A percentile compares a stretch with the other conserved stretches of the same genome.
Evolutionary conservation across 2,797 vertebrate genomes (phyloP).

Genomic region (Malacoraja senta): DNA sequence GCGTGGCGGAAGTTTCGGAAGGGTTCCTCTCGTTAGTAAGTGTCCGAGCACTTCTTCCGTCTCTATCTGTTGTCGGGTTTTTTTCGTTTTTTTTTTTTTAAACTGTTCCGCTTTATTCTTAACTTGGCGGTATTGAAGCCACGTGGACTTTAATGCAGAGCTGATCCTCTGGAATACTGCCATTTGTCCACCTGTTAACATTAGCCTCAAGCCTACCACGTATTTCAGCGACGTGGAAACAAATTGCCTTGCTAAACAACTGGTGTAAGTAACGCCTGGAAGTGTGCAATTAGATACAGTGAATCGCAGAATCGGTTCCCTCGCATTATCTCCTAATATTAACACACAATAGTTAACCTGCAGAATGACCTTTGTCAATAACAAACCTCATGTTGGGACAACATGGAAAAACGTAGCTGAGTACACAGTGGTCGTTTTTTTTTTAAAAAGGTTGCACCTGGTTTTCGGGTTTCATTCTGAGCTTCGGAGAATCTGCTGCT

Average conservation of each 20-base stretch:
- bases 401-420: not conserved
- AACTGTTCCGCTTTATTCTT: not conserved
- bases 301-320: not conserved
- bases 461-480: not conserved
- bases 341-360: not conserved
- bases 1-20: constrained; percentile 39
- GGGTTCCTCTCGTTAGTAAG: constrained; percentile 38
- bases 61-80: not conserved
- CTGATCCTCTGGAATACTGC: not conserved
- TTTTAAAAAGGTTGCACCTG: not conserved
- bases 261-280: not conserved
- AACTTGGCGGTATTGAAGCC: not conserved
- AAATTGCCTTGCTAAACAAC: not conserved
- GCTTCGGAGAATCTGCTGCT: not conserved
- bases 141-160: not conserved
- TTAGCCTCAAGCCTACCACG: not conserved
- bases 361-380: constrained; percentile 32
- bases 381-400: constrained; percentile 4
- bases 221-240: not conserved
- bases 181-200: not conserved
- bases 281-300: not conserved
- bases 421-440: constrained; percentile 25
- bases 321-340: not conserved
- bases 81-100: not conserved
- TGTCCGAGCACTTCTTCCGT: not conserved